Evolutionary conservation across 2,888 invertebrate genomes (phyloP), one percentile per base, ranked within the genome.

Genomic region (Tachina grossa): DNA sequence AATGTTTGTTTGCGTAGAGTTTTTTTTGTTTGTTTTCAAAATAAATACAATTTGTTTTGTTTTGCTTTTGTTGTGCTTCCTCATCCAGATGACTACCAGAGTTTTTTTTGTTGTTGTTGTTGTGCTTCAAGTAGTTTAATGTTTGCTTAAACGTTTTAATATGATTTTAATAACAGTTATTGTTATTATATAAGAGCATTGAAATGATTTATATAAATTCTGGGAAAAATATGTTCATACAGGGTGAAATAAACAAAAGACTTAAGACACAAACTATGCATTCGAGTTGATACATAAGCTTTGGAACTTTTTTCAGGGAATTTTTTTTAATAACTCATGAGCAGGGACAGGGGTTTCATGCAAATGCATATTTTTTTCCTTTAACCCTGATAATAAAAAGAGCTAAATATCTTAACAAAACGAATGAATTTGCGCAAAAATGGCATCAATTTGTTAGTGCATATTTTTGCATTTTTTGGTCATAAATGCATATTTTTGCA

Each of bases 31-130:
- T 11, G 2, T 22, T 9, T 39, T 49, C 14, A 22, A 49, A 72
- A 43, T 14, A 63, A 55, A 51, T 43, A 22, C 31, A 57, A 41
- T 6, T 47, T 55, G n/a, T 43, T n/a, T 68, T 79, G 9, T 11
- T 71, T 55, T 43, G 45, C 3, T 31, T 31, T 31, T 31, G 31
- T 31, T 43, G 13, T 11, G 45, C 11, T 19, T 43, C 16, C 59
- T 39, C 59, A 80, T 68, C 55, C 74, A 69, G 74, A 77, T 83
- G 76, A 83, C 76, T 81, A 66, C 74, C 53, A 61, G 74, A 59
- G 65, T 31, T 77, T 69, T 66, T 22, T 22, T 57, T 71, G 65
- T 75, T 55, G 53, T 66, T 22, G 16, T 57, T 71, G 65, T 75
- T 55, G 53, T 61, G 3, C 31, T 39, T 68, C 14, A 43, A 31